Percentiles rank a stretch among this genome's conserved stretches.
These are phyloP conservation scores for Dicerorhinus sumatrensis DNA, from an alignment of 2,113 vertebrate genomes.

Conservation along the genomic window DNA sequence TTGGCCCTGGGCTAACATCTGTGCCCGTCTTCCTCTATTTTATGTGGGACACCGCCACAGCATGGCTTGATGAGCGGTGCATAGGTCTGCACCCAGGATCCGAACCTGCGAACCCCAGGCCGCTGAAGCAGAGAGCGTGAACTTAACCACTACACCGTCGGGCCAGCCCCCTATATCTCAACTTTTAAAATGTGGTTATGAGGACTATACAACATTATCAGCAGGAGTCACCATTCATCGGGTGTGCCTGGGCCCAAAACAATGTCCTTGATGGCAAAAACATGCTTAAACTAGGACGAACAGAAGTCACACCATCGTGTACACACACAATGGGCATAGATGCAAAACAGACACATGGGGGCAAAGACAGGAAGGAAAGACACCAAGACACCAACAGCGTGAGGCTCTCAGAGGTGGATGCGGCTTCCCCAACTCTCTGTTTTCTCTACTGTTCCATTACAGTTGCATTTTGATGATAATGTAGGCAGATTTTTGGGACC, in stretches of 20 bases:
- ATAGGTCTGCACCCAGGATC: no score
- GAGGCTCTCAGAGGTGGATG: rapidly evolving
- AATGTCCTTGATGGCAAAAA: not conserved
- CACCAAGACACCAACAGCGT: rapidly evolving
- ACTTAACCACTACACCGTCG: no score
- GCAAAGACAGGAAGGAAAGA: not conserved
- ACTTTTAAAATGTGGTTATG: no score
- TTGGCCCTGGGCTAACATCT: no score
- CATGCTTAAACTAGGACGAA: not conserved
- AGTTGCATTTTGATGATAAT: not conserved
- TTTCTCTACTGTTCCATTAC: no score
- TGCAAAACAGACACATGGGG: rapidly evolving
- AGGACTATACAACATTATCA: rapidly evolving
- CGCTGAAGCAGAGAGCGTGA: no score
- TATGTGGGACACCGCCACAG: no score
- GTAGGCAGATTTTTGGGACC: no score
- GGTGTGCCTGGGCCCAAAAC: not conserved
- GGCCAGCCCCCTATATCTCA: no score
- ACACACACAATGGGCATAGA: not conserved
- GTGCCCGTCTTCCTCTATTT: no score
- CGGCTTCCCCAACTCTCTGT: not conserved
- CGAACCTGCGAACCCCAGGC: no score
- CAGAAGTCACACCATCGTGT: rapidly evolving
- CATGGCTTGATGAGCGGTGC: no score
- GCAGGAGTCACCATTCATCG: rapidly evolving